Evolutionary conservation across 2,888 invertebrate genomes (phyloP).

Genomic region (Ischnura elegans): DNA sequence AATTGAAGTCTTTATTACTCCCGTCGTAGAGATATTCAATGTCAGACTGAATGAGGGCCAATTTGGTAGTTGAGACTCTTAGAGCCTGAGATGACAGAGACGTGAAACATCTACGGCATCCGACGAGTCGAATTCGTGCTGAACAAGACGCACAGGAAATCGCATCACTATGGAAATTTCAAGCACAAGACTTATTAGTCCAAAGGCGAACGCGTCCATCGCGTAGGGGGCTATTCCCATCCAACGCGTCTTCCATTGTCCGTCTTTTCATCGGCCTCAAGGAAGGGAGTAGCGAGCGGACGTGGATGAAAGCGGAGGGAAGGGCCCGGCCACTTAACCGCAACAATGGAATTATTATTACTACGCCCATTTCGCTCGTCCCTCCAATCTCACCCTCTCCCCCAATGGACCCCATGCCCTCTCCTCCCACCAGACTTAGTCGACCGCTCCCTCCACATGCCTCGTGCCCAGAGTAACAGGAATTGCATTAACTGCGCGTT

Average conservation of each 20-base stretch:
- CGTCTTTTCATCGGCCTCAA: not conserved
- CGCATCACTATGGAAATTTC: not conserved
- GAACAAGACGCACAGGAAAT: too few relatives aligned
- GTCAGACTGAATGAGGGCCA: too few relatives aligned
- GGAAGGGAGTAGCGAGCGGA: not conserved
- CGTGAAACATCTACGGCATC: too few relatives aligned
- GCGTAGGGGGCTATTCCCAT: not conserved
- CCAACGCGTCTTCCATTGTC: not conserved
- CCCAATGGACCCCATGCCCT: not conserved
- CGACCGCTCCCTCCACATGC: too few relatives aligned
- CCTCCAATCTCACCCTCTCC: not conserved
- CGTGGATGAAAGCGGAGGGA: not conserved
- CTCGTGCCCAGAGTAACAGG: too few relatives aligned
- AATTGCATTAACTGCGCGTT: too few relatives aligned
- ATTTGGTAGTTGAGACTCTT: too few relatives aligned
- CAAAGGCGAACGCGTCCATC: not conserved
- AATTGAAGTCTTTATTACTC: too few relatives aligned
- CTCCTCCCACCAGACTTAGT: not conserved
- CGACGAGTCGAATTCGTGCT: too few relatives aligned
- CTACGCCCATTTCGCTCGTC: not conserved
- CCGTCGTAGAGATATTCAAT: too few relatives aligned
- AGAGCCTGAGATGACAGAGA: too few relatives aligned
- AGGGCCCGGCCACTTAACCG: not conserved
- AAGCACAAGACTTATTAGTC: not conserved
- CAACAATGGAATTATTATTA: slow-evolving; percentile 13